Evolutionary conservation across 2,797 vertebrate genomes (phyloP), one percentile per base, ranked within the genome.

Genomic region (Galagoides demidoff): DNA sequence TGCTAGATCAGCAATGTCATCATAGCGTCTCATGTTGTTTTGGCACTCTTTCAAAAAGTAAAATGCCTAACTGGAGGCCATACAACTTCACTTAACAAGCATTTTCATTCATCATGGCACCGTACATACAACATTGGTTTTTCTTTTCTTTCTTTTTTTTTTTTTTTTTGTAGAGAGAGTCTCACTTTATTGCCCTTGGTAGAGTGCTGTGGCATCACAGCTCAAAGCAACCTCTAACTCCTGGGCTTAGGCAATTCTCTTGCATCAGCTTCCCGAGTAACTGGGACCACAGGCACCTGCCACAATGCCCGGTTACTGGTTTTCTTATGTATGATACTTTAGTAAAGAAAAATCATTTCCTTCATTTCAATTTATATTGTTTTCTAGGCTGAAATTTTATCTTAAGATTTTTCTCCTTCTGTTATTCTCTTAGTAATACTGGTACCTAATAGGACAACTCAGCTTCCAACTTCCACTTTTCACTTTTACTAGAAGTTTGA

Each of bases 351-450:
- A n/a, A 49, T 74, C 52, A 63, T 34, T 84, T 37, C 39, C 29
- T 91, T 59, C 45, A 66, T 92, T 96, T 94, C 83, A 76, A 89
- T 90, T 84, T 19, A 52, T 61, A 37, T 45, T 86, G 89, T 73
- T 90, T 96, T 68, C 64, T 57, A 37, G 7, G 34, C 63, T 59
- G 71, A 31, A 87, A 37, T 68, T 45, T 90, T 23, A 4, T 71
- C 55, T 64, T 78, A 64, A 78, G 23, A 89, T 68, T 59, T 82
- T 49, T 82, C 22, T 45, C 29, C 37, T 16, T 73, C 66, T 1
- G 13, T 59, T 91, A 52, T 68, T 89, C 31, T 83, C 25, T 31
- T n/a, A 66, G 20, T 25, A 91, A 92, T 84, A 77, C 4, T 11
- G 25, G 2, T 73, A n/a, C 3, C 49, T 25, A 45, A 73, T 74